phyloP scores from a whole-genome alignment of 2,888 invertebrate species.

The Nezara viridula region DNA sequence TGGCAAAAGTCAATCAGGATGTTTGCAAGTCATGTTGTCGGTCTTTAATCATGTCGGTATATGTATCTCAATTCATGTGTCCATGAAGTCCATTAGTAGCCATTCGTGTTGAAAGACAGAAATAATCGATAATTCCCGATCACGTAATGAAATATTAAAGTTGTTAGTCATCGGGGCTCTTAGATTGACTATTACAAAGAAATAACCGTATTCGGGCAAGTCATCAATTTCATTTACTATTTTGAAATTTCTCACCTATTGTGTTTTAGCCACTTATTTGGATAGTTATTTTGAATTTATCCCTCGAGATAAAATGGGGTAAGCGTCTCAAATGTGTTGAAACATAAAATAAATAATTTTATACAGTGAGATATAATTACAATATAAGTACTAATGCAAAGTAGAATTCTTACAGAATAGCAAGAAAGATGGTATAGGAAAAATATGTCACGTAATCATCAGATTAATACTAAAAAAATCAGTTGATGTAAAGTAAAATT shows the following conservation, averaged over 20 bases:
- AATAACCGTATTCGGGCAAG: not conserved
- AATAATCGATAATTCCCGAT: constrained; percentile 22
- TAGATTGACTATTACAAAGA: constrained; percentile 41
- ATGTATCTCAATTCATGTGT: constrained; percentile 12
- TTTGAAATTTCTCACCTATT: not conserved
- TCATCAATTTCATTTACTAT: constrained; percentile 34
- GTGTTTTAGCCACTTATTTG: not conserved
- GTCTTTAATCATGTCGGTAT: constrained; percentile 46
- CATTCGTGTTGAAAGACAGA: constrained; percentile 40
- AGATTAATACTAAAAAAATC: too few species aligned
- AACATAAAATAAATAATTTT: too few species aligned
- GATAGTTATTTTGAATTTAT: not conserved
- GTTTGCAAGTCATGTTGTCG: constrained; percentile 37
- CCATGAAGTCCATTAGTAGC: constrained; percentile 32
- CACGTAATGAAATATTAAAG: constrained; percentile 44
- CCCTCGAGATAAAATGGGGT: too few species aligned
- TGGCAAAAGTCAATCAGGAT: not conserved
- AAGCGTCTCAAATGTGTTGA: too few species aligned
- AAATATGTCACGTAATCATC: too few species aligned
- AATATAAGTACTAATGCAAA: too few species aligned
- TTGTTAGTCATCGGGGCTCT: constrained; percentile 26
- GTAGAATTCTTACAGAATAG: too few species aligned
- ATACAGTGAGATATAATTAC: too few species aligned
- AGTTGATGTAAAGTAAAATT: too few species aligned
- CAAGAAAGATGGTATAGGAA: too few species aligned